Evolutionary conservation across 2,888 invertebrate species (phyloP).

Genomic region (Caenorhabditis auriculariae): DNA sequence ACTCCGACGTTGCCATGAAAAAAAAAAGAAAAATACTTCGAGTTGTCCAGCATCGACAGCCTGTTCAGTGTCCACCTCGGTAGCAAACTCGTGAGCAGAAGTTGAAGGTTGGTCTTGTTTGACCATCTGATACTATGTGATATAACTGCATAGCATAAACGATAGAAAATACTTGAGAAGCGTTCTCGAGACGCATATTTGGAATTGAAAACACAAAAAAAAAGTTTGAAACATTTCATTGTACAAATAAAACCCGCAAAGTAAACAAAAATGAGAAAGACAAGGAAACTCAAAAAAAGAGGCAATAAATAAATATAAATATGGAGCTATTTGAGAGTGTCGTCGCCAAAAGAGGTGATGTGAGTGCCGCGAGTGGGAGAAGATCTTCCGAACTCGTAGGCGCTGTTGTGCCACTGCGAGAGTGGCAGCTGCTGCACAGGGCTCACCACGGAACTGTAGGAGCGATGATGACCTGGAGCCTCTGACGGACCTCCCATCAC

Average conservation of each 20-base stretch:
- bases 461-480: constrained; percentile 30
- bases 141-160: no score
- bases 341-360: constrained; percentile 15
- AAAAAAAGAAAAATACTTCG: no score
- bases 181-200: not conserved
- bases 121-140: no score
- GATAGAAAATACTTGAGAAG: no score
- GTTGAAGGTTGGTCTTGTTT: no score
- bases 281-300: not conserved
- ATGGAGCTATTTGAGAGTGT: constrained; percentile 7
- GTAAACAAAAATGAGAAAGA: not conserved
- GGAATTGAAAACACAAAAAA: not conserved
- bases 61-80: no score
- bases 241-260: not conserved
- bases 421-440: constrained; percentile 4
- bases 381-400: constrained; percentile 20
- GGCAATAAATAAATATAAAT: not conserved
- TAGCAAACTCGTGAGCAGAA: no score
- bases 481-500: constrained; percentile 26
- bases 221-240: constrained; percentile 2
- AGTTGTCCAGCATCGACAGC: no score
- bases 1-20: no score
- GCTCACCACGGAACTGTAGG: not conserved
- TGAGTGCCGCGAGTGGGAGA: constrained; percentile 21
- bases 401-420: constrained; percentile 23